A percentile compares a stretch with the other conserved stretches of the same genome.
phyloP scores from a whole-genome alignment of 2,888 invertebrate species.

The Phoenoteleia sp. region DNA sequence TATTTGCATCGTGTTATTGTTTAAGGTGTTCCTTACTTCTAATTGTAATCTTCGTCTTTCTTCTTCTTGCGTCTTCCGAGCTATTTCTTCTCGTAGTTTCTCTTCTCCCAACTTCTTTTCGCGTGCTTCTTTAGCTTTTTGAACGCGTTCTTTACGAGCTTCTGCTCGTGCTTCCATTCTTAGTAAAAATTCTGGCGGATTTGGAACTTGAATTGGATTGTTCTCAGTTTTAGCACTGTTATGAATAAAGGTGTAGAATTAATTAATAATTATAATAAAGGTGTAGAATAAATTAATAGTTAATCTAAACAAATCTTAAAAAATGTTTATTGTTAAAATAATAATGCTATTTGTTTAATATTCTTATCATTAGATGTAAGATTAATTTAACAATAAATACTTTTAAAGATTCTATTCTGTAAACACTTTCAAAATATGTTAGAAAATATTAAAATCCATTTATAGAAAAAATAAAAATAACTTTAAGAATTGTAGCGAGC shows the following conservation, averaged over 20 bases:
- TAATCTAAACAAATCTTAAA: background rate
- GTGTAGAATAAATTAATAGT: slow-evolving; percentile 84
- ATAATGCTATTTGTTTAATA: too few relatives aligned
- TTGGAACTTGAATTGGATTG: slow-evolving; percentile 75
- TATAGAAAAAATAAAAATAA: slow-evolving; percentile 10
- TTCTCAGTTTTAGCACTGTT: slow-evolving; percentile 78
- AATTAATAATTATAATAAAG: slow-evolving; percentile 74
- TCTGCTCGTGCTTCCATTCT: slow-evolving; percentile 92
- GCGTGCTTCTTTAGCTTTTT: slow-evolving; percentile 84
- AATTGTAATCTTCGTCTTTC: slow-evolving; percentile 84
- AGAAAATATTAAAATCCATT: too few relatives aligned
- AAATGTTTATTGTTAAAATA: too few relatives aligned
- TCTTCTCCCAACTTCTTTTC: slow-evolving; percentile 86
- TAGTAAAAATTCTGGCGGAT: slow-evolving; percentile 89
- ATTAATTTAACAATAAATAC: background rate
- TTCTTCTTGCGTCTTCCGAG: slow-evolving; percentile 85
- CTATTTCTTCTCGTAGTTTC: slow-evolving; percentile 83
- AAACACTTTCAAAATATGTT: too few relatives aligned
- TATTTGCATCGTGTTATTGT: too few relatives aligned
- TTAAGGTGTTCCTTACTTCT: slow-evolving; percentile 82
- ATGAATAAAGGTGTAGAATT: too few relatives aligned
- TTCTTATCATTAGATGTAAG: too few relatives aligned
- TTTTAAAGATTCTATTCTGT: too few relatives aligned
- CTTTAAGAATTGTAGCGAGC: too few relatives aligned
- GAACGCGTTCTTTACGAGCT: slow-evolving; percentile 87